Conservation (phyloP, 2,113 vertebrate species). For the Platysteira castanea region DNA sequence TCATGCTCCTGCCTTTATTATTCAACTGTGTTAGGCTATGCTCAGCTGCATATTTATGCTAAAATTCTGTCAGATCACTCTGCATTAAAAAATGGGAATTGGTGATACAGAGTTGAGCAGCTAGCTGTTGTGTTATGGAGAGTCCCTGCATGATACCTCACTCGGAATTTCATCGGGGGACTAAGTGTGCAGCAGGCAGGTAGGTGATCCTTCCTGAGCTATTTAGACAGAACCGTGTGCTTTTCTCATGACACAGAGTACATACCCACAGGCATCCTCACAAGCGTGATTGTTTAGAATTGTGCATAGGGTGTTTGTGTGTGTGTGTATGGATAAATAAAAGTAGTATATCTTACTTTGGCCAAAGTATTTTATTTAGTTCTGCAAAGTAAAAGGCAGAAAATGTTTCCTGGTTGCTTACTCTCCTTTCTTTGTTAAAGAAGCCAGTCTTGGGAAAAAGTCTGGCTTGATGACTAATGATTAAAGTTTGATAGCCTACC, state of each 20-base stretch:
- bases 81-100: background rate
- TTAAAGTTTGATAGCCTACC: background rate
- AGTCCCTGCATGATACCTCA: rapidly evolving
- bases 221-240: background rate
- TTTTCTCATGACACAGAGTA: background rate
- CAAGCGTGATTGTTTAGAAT: background rate
- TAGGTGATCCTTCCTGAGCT: background rate
- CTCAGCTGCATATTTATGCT: background rate
- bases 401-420: background rate
- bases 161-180: background rate
- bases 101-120: background rate
- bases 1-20: background rate
- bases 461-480: background rate
- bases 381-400: background rate
- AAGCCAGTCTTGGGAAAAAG: background rate
- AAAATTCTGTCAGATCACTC: background rate
- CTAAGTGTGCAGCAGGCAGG: background rate
- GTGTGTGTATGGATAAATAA: background rate
- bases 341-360: background rate
- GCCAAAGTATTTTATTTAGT: background rate
- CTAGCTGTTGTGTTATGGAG: background rate
- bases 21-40: background rate
- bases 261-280: background rate
- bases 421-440: background rate
- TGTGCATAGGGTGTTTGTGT: background rate